phyloP scores from a whole-genome alignment of 2,113 vertebrate genomes.

The Ondatra zibethicus region DNA sequence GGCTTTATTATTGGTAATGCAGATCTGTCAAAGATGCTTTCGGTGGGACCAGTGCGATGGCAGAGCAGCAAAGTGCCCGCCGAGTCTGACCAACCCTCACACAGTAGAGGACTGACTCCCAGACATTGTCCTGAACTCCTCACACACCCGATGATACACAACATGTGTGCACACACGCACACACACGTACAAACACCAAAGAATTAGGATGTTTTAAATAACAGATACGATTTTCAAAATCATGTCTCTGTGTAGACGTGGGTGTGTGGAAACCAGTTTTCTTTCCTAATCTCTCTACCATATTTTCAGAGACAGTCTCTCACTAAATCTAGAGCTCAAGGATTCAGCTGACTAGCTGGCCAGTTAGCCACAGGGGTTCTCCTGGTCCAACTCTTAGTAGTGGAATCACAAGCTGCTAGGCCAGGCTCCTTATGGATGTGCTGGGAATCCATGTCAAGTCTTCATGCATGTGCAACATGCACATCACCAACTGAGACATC shows the following conservation, averaged over 20 bases:
- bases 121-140: not conserved
- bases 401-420: not conserved
- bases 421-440: not conserved
- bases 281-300: no score
- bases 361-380: not conserved
- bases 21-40: not conserved
- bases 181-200: not conserved
- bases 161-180: not conserved
- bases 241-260: not conserved
- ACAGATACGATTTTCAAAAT: slow-evolving; percentile 13
- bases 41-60: no score
- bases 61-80: no score
- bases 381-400: no score
- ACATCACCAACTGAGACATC: not conserved
- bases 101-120: not conserved
- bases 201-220: not conserved
- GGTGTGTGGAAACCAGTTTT: not conserved
- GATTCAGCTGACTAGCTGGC: not conserved
- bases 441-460: not conserved
- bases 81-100: no score
- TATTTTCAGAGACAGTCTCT: not conserved
- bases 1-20: slow-evolving; percentile 1
- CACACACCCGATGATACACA: not conserved
- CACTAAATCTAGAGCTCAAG: not conserved
- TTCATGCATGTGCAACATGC: not conserved